Conservation (phyloP, 23 tunicate species). For the Clavelina lepadiformis region DNA sequence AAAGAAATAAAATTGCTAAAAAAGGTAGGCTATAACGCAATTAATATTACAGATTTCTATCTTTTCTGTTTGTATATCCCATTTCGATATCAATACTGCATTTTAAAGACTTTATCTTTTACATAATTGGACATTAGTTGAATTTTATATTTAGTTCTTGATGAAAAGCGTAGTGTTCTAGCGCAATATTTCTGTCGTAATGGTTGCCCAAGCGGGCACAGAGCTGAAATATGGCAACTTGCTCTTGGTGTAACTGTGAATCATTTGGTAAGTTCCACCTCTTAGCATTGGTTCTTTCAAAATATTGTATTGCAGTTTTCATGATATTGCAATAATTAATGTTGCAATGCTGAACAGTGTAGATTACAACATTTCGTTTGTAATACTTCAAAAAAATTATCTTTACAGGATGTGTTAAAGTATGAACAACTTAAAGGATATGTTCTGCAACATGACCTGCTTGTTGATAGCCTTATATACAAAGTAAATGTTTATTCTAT, state of each 20-base stretch:
- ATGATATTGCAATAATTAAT: neutral
- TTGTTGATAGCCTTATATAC: slow-evolving; percentile 85
- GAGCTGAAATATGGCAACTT: slow-evolving; percentile 92
- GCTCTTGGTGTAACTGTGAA: slow-evolving; percentile 73
- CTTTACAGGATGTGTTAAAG: slow-evolving; percentile 42
- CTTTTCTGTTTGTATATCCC: too few species aligned
- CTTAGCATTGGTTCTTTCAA: neutral
- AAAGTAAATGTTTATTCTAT: slow-evolving; percentile 46
- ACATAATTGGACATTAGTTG: neutral
- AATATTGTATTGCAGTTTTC: neutral
- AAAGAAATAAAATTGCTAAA: slow-evolving; percentile 72
- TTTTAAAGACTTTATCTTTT: neutral
- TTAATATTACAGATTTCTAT: too few species aligned
- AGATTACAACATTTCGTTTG: neutral
- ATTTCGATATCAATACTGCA: neutral
- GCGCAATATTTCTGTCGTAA: slow-evolving; percentile 82
- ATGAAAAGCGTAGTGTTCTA: slow-evolving; percentile 54
- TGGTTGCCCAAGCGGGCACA: slow-evolving; percentile 65
- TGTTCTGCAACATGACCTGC: slow-evolving; percentile 80
- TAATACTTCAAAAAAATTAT: neutral
- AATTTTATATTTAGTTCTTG: slow-evolving; percentile 46
- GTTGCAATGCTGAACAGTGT: neutral
- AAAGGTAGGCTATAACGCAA: slow-evolving; percentile 31
- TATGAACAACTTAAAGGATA: slow-evolving; percentile 89
- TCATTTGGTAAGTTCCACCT: slow-evolving; percentile 37